Percentiles rank a stretch among this genome's conserved stretches.
Evolutionary conservation across 1,140 invertebrate genomes (phyloP).

Genomic region (Drosophila biarmipes): DNA sequence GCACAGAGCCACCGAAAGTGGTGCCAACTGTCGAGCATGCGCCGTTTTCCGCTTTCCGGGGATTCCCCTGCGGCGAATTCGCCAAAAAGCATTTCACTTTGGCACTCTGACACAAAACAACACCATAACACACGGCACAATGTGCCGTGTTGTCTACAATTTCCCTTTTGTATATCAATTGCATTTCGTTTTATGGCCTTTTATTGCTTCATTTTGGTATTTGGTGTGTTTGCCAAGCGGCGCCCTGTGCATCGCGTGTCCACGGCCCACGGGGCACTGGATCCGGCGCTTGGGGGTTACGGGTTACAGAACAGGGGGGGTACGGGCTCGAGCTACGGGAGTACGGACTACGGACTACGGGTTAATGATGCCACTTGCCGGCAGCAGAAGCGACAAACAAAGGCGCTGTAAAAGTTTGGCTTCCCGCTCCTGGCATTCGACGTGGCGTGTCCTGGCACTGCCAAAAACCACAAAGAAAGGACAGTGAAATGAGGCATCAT

Average conservation of each 20-base stretch:
- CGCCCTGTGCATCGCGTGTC: slow-evolving; percentile 30
- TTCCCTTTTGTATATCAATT: slow-evolving; percentile 80
- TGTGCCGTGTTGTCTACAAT: slow-evolving; percentile 51
- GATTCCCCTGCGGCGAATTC: slow-evolving; percentile 62
- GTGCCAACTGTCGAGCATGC: slow-evolving; percentile 58
- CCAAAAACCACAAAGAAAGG: slow-evolving; percentile 68
- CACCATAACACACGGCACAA: slow-evolving; percentile 34
- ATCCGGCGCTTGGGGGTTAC: slow-evolving; percentile 5
- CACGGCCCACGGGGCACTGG: slow-evolving; percentile 13
- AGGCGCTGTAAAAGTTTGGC: slow-evolving; percentile 36
- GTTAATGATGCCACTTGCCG: slow-evolving; percentile 63
- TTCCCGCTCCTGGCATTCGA: slow-evolving; percentile 61
- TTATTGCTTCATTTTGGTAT: slow-evolving; percentile 57
- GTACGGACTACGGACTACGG: slow-evolving; percentile 14
- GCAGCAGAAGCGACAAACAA: slow-evolving; percentile 37
- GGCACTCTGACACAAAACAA: slow-evolving; percentile 28
- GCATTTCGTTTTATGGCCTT: slow-evolving; percentile 64
- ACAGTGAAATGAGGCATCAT: not conserved
- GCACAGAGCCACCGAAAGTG: not conserved
- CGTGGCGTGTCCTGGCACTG: slow-evolving; percentile 67
- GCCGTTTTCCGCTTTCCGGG: slow-evolving; percentile 29
- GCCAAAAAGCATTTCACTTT: slow-evolving; percentile 34
- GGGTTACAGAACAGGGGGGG: slow-evolving; percentile 4
- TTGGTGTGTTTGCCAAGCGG: slow-evolving; percentile 24
- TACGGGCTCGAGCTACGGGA: not conserved